phyloP scores from a whole-genome alignment of 2,888 invertebrate species.

The Eupithecia subumbrata region DNA sequence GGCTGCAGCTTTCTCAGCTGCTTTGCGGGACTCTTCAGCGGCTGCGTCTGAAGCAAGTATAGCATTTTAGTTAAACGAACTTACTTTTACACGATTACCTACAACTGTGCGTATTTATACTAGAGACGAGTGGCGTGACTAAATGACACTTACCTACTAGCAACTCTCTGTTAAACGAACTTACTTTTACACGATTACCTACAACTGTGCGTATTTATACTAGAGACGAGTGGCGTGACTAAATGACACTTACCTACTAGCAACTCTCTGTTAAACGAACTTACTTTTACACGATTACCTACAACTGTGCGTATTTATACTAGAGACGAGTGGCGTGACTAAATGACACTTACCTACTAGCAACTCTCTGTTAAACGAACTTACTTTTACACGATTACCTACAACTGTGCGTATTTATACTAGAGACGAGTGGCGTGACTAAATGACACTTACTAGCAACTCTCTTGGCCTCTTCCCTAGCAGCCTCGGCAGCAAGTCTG shows the following conservation, averaged over 20 bases:
- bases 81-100: background rate
- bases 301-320: too few relatives aligned
- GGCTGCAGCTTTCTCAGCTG: slow-evolving; percentile 77
- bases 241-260: too few relatives aligned
- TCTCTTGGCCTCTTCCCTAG: slow-evolving; percentile 71
- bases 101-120: background rate
- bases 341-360: slow-evolving; percentile 63
- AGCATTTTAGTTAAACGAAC: slow-evolving; percentile 5
- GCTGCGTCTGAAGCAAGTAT: slow-evolving; percentile 63
- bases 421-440: background rate
- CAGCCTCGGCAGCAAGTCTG: slow-evolving; percentile 68
- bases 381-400: background rate
- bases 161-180: too few relatives aligned
- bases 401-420: background rate
- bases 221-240: too few relatives aligned
- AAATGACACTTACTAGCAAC: slow-evolving; percentile 65
- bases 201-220: too few relatives aligned
- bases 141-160: too few relatives aligned
- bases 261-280: too few relatives aligned
- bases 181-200: too few relatives aligned
- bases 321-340: background rate
- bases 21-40: slow-evolving; percentile 79
- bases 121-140: background rate
- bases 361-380: slow-evolving; percentile 56
- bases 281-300: too few relatives aligned